Evolutionary conservation across 2,888 invertebrate species (phyloP), one percentile per base, ranked within the genome.

Genomic region (Synanthedon tipuliformis): DNA sequence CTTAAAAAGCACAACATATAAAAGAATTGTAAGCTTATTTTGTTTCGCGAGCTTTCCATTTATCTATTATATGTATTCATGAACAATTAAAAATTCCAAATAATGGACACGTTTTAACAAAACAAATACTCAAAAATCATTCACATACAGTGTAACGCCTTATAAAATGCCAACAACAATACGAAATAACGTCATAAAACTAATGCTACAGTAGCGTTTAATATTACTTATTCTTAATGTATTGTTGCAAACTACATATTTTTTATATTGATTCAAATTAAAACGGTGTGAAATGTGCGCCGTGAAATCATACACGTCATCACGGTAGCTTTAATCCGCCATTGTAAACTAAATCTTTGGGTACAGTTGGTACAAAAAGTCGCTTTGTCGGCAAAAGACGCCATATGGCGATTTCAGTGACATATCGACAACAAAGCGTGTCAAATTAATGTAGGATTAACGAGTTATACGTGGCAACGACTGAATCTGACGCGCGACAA

Each of bases 221-320:
- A 62, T 60, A 61, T 69, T 64, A 65, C 70, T 34, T 34, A 34
- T 10, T 34, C 34, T 52, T 61, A 61, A 61, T 61, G 62, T 57
- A 61, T 59, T 56, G 64, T 61, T 64, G 64, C 62, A 62, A 59
- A 61, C 68, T 64, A 65, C 69, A 68, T 68, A 68, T 68, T 70
- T 73, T 67, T 68, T 71, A 66, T 63, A 66, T 67, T 70, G 76
- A 75, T 81, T 82, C 78, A 83, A 82, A 80, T 78, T 78, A 58
- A 34, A 34, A n/a, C 18, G 12, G 27, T 27, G 60, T 68, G 63
- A 65, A 63, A 66, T 65, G 13, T 66, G 56, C 59, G 64, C 72
- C 68, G 70, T 78, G 74, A 78, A 80, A 83, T 81, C 69, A 63
- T 69, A 78, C 67, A 69, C 71, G 75, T 78, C 77, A 78, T 78